These are phyloP conservation scores for Calephelis virginiensis DNA, from an alignment of 1,140 invertebrate genomes.

Conservation along the genomic window DNA sequence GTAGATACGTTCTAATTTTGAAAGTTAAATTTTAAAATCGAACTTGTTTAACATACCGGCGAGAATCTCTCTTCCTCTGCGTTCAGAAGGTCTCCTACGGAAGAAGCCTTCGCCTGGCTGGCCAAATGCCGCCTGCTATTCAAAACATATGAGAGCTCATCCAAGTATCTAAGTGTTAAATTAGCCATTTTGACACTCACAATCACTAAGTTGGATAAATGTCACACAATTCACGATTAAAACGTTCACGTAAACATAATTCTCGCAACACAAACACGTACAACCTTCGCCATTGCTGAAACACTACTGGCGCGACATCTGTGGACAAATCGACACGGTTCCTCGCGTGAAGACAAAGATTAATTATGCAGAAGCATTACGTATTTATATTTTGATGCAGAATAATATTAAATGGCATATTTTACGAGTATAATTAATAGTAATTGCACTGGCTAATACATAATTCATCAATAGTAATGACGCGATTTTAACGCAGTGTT, in stretches of 20 bases:
- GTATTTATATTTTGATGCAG: neutral
- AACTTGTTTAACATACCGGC: conserved; percentile 47
- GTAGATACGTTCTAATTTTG: neutral
- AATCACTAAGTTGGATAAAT: conserved; percentile 44
- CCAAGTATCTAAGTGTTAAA: conserved; percentile 70
- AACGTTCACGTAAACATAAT: conserved; percentile 55
- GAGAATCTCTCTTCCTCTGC: conserved; percentile 63
- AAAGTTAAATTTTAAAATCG: neutral
- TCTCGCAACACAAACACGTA: conserved; percentile 32
- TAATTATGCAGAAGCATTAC: conserved; percentile 1
- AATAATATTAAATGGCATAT: neutral
- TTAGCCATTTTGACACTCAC: conserved; percentile 61
- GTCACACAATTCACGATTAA: conserved; percentile 38
- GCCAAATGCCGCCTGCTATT: conserved; percentile 61
- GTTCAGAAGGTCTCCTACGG: conserved; percentile 69
- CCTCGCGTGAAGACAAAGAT: conserved; percentile 11
- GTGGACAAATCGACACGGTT: conserved; percentile 17
- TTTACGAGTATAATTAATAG: neutral
- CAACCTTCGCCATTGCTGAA: conserved; percentile 43
- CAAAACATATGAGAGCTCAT: conserved; percentile 72
- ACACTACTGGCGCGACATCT: conserved; percentile 39
- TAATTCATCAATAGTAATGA: too few species aligned
- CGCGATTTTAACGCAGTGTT: too few species aligned
- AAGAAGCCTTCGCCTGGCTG: conserved; percentile 64
- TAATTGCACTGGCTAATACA: too few species aligned